Conservation (phyloP, 2,113 vertebrate species). For the Poeciliopsis prolifica region DNA sequence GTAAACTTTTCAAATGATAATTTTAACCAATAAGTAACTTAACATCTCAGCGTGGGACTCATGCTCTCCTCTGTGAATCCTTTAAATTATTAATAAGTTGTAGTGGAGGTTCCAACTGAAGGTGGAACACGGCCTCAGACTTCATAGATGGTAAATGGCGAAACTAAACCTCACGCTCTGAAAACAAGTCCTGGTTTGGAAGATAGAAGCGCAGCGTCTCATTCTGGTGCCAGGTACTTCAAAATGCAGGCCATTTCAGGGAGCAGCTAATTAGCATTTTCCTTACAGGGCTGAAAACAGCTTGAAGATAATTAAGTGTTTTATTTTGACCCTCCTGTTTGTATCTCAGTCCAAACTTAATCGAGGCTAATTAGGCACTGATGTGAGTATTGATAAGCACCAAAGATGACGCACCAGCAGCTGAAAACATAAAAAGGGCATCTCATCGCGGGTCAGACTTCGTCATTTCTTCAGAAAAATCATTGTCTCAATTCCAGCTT, state of each 20-base stretch:
- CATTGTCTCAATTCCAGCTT: background rate
- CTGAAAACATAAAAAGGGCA: conserved; percentile 23
- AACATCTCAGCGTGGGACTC: conserved; percentile 22
- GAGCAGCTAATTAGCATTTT: conserved; percentile 44
- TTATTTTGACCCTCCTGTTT: conserved; percentile 55
- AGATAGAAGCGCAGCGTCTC: conserved; percentile 29
- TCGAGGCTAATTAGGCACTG: conserved; percentile 56
- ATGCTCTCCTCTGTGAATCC: conserved; percentile 11
- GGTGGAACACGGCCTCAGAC: background rate
- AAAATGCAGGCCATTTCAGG: conserved; percentile 37
- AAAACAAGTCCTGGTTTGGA: conserved; percentile 17
- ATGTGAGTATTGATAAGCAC: conserved; percentile 48
- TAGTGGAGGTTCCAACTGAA: conserved; percentile 6
- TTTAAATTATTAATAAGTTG: conserved; percentile 63
- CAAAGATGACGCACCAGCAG: conserved; percentile 30
- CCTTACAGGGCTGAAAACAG: conserved; percentile 34
- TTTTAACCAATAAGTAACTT: conserved; percentile 45
- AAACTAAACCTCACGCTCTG: background rate
- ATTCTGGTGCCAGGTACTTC: conserved; percentile 39
- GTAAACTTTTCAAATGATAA: conserved; percentile 23
- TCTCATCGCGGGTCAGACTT: background rate
- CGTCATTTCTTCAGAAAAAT: background rate
- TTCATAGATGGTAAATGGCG: background rate
- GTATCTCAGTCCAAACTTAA: conserved; percentile 49
- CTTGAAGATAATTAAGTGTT: conserved; percentile 53